Conservation (phyloP, 1,140 invertebrate species). For the Drosophila quadrilineata region DNA sequence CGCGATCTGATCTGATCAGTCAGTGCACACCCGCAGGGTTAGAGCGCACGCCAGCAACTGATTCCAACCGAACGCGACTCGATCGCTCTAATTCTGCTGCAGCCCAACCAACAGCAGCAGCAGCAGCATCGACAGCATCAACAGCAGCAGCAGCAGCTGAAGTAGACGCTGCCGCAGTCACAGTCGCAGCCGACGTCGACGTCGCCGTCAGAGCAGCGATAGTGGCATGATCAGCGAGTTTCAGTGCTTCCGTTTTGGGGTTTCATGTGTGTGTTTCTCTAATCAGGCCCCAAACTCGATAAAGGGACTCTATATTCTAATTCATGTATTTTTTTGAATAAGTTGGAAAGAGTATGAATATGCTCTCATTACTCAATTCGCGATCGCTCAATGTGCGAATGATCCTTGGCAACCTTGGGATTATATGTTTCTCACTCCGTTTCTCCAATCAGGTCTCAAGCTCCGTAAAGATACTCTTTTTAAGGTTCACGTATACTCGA, state of each 20-base stretch:
- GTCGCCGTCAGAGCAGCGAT: slow-evolving; percentile 26
- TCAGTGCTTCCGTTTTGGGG: slow-evolving; percentile 28
- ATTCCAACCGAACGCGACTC: slow-evolving; percentile 41
- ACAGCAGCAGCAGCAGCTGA: not conserved
- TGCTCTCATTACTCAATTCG: not conserved
- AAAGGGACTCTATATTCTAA: slow-evolving; percentile 2
- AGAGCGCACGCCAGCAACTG: slow-evolving; percentile 72
- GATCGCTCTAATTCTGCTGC: slow-evolving; percentile 73
- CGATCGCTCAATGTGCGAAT: not conserved
- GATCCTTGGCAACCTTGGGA: too few relatives aligned
- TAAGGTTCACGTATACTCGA: too few relatives aligned
- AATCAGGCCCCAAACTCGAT: slow-evolving; percentile 32
- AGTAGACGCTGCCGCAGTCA: not conserved
- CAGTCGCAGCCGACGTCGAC: not conserved
- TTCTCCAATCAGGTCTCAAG: too few relatives aligned
- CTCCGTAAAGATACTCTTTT: too few relatives aligned
- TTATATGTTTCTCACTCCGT: too few relatives aligned
- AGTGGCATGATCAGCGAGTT: slow-evolving; percentile 28
- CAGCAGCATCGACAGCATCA: not conserved
- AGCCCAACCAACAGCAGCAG: slow-evolving; percentile 32
- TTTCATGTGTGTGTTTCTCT: not conserved
- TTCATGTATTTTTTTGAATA: not conserved
- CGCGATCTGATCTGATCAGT: slow-evolving; percentile 23
- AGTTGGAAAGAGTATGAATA: too few relatives aligned
- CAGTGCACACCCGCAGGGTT: slow-evolving; percentile 69